phyloP scores from a whole-genome alignment of 1,140 invertebrate species.

The Cardiocondyla obscurior region DNA sequence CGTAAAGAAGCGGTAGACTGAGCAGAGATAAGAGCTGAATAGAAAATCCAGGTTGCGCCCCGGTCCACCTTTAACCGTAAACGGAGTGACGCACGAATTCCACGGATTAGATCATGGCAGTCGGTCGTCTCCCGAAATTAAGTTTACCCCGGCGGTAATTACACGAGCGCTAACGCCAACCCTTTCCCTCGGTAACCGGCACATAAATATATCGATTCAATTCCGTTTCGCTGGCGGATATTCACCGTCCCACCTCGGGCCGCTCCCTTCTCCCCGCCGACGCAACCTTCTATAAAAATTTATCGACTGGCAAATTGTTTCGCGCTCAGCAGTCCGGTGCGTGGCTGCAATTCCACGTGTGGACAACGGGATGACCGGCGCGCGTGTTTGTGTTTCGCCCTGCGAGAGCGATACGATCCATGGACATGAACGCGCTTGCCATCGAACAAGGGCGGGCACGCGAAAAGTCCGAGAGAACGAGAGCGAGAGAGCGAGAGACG shows the following conservation, averaged over 20 bases:
- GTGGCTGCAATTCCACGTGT: conserved; percentile 75
- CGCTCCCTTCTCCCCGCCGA: conserved; percentile 39
- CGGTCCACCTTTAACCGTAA: conserved; percentile 43
- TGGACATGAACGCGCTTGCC: conserved; percentile 16
- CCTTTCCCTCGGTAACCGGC: conserved; percentile 81
- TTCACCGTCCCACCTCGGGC: conserved; percentile 38
- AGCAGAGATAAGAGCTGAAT: background rate
- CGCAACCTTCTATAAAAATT: conserved; percentile 84
- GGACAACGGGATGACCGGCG: conserved; percentile 68
- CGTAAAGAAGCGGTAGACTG: background rate
- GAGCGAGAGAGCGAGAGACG: background rate
- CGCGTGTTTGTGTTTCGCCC: conserved; percentile 63
- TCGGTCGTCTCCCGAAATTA: conserved; percentile 29
- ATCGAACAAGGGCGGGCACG: conserved; percentile 28
- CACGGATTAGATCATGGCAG: conserved; percentile 55
- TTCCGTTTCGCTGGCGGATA: conserved; percentile 80
- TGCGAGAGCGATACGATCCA: conserved; percentile 66
- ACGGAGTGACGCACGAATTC: conserved; percentile 44
- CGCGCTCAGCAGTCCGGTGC: conserved; percentile 75
- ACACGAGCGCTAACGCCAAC: conserved; percentile 79
- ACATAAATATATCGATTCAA: conserved; percentile 85
- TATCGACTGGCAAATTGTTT: conserved; percentile 85
- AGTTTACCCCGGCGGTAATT: conserved; percentile 75
- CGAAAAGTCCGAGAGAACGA: conserved; percentile 17
- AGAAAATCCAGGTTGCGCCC: conserved; percentile 30